These are phyloP conservation scores for Chelonus insularis DNA, from an alignment of 1,140 invertebrate species.

Conservation along the genomic window DNA sequence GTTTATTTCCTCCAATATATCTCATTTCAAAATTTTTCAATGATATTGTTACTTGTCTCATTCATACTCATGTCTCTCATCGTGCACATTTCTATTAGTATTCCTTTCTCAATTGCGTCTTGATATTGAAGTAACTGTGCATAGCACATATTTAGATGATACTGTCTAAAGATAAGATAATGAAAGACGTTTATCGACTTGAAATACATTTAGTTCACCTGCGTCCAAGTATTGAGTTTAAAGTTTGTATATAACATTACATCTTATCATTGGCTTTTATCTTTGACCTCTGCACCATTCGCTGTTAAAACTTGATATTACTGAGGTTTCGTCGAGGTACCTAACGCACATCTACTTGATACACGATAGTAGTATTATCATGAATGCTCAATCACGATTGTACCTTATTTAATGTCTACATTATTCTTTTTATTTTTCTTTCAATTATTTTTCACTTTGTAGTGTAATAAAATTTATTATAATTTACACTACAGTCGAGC, in stretches of 20 bases:
- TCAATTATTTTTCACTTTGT: no score
- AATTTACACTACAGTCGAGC: no score
- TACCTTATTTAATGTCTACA: conserved; percentile 40
- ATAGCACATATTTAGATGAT: not conserved
- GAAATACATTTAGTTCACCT: conserved; percentile 47
- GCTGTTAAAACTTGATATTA: conserved; percentile 22
- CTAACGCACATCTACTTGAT: conserved; percentile 27
- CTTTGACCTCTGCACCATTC: conserved; percentile 48
- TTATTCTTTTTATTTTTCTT: conserved; percentile 28
- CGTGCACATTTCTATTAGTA: no score
- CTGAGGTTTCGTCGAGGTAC: conserved; percentile 32
- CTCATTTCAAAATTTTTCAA: no score
- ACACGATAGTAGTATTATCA: conserved; percentile 23
- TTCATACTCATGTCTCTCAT: no score
- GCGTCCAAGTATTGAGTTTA: conserved; percentile 26
- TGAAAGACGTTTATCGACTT: conserved; percentile 41
- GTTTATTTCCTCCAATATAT: no score
- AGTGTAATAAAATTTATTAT: no score
- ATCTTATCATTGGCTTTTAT: conserved; percentile 47
- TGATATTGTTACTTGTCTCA: no score
- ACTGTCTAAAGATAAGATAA: conserved; percentile 37
- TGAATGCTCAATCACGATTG: conserved; percentile 23
- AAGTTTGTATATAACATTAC: conserved; percentile 22
- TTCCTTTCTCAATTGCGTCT: conserved; percentile 23
- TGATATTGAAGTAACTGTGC: conserved; percentile 15